Base-by-base conservation (phyloP, 1,140 invertebrate genomes). In the Macrostomum lignano region DNA sequence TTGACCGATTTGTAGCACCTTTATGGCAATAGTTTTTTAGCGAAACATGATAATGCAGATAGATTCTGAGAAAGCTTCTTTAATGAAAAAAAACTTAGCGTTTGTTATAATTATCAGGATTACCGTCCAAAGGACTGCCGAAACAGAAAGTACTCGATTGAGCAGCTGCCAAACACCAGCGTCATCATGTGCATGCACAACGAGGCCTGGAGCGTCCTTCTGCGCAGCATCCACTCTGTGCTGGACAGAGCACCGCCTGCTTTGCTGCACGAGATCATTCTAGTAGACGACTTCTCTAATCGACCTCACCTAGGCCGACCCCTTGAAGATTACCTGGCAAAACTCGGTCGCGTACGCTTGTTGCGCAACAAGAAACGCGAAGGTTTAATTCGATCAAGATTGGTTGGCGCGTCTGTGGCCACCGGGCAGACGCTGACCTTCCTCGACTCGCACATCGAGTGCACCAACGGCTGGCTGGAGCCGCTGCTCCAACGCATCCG, bases 371-470 rank as follows among this genome's bases (percentile, higher is more conserved):
- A 46, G 35, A 43, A 49, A 32, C 36, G 48, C 15, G 44, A 49
- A 44, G 53, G 59, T 10, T 63, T 96, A 36, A 96, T 93, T 43
- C 65, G 82, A 40, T 84, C 86, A 0, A 61, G 84, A 34, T 60
- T 94, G 7, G 54, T 84, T 35, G 74, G 86, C 2, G 82, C 79
- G 11, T 60, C 66, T 20, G 67, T 70, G 37, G 78, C 82, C 23
- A 74, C 67, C 21, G 84, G 74, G 0, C 68, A 74, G 1, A 78
- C 93, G 0, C 63, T 94, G 9, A 91, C 84, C 10, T 94, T 86
- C 58, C 65, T 96, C 25, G 86, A 94, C 58, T 88, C 79, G 10
- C 86, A 94, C 57, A 88, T 82, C 61, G 86, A 96, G 58, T 91
- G 82, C 48, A 77, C 81, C 1, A 70, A 55, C 91, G 42, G 84